Evolutionary conservation across 2,113 vertebrate genomes (phyloP), one percentile per base, ranked within the genome.

Genomic region (Nibea albiflora): DNA sequence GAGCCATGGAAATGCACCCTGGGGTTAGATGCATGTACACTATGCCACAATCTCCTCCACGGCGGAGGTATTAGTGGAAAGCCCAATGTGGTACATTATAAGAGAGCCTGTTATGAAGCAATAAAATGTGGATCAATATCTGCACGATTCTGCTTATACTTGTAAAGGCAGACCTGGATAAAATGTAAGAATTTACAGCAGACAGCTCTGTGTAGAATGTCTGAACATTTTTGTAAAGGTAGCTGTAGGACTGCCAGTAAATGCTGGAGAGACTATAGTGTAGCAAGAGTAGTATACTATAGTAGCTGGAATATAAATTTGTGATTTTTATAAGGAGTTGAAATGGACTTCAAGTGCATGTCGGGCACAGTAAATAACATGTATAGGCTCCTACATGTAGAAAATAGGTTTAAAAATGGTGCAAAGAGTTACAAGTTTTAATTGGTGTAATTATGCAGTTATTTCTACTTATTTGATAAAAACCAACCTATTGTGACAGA

Each of bases 111-210:
- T 83, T 83, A 54, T 77, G 49, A 79, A 66, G 54, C 39, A 58
- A 88, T 81, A 81, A 83, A 84, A 73, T 54, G 49, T 20, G 69
- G 66, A 86, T 87, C 80, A 70, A 78, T 84, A 86, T 26, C 22
- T 50, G n/a, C 16, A 54, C 35, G 56, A 74, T 53, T 54, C 3
- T 47, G 3, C 22, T n/a, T 62, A 54, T 64, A 47, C 22, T n/a
- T 72, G 54, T 77, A 61, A 80, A 78, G 42, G 31, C 5, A 82
- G 52, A 22, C 24, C 53, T 35, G 52, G 35, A 73, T 24, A 17
- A 56, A 78, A 75, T 22, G 16, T 35, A 80, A 69, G 22, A 39
- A 8, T 24, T 66, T 5, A 42, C 1, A 78, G 79, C 24, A 76
- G 31, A 62, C 4, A 42, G 60, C 42, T 56, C 20, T 35, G 4